Conservation (phyloP, 2,797 vertebrate genomes). For the Coracias cyanogaster region DNA sequence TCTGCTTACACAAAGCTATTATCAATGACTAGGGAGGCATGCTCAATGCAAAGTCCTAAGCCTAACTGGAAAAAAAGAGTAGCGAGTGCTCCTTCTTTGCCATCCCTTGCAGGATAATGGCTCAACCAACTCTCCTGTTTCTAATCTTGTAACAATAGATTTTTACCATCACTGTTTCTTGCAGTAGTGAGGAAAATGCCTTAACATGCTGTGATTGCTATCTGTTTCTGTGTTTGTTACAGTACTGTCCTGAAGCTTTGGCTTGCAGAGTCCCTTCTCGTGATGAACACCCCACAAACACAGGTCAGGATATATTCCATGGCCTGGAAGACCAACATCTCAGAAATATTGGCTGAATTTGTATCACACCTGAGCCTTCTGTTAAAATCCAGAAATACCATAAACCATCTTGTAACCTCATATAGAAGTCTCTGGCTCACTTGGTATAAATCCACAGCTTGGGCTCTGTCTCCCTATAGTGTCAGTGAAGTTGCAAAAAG, state of each 20-base stretch:
- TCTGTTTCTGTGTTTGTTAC: not conserved
- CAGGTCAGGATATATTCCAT: not conserved
- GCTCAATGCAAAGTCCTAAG: not conserved
- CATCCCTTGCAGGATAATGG: accelerated
- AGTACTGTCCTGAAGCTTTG: not conserved
- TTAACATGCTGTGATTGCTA: accelerated
- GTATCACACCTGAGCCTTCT: not conserved
- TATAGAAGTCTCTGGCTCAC: not conserved
- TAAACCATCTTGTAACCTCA: not conserved
- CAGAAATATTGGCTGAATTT: not conserved
- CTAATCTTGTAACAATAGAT: not conserved
- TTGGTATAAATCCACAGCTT: not conserved
- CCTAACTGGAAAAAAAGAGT: not conserved
- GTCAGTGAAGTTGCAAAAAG: not conserved
- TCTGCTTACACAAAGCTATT: not conserved
- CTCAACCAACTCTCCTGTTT: not conserved
- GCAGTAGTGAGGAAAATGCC: not conserved
- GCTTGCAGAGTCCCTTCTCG: not conserved
- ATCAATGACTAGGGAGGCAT: not conserved
- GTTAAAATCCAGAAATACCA: not conserved
- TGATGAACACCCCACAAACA: not conserved
- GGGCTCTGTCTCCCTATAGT: not conserved
- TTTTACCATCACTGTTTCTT: not conserved
- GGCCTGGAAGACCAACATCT: not conserved
- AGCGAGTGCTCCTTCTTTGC: not conserved